These are phyloP conservation scores for Palloptera scutellata DNA, from an alignment of 2,888 invertebrate genomes.

Conservation along the genomic window DNA sequence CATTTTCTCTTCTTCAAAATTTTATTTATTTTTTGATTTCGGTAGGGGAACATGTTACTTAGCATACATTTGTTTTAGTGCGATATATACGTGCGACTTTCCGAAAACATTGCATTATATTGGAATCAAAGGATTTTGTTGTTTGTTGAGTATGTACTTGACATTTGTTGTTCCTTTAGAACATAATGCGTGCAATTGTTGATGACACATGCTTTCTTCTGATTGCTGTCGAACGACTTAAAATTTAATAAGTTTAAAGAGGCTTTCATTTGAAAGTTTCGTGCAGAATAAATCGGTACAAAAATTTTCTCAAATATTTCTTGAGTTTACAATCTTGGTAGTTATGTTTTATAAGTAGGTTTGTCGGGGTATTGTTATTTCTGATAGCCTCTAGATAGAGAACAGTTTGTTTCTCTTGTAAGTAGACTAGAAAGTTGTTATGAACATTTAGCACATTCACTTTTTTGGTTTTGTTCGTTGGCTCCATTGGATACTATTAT, in stretches of 20 bases:
- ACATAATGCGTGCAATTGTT: conserved; percentile 16
- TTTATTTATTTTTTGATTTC: neutral
- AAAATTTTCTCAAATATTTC: neutral
- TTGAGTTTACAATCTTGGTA: neutral
- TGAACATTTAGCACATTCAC: no score
- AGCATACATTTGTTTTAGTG: conserved; percentile 45
- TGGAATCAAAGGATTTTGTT: conserved; percentile 53
- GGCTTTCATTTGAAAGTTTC: no score
- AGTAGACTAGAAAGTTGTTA: no score
- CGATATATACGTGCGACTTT: conserved; percentile 60
- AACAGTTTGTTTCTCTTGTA: no score
- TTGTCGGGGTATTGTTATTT: neutral
- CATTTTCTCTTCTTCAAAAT: conserved; percentile 37
- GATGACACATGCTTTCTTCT: neutral
- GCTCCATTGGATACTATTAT: no score
- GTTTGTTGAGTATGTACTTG: conserved; percentile 44
- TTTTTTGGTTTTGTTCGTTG: no score
- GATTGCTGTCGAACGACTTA: no score
- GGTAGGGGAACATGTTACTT: conserved; percentile 29
- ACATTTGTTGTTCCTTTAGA: conserved; percentile 41
- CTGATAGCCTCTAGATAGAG: no score
- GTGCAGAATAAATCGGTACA: no score
- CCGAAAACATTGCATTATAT: conserved; percentile 54
- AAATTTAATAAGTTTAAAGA: no score
- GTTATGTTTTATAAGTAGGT: neutral